Evolutionary conservation across 1,140 invertebrate species (phyloP), one percentile per base, ranked within the genome.

Genomic region (Dendrolimus kikuchii): DNA sequence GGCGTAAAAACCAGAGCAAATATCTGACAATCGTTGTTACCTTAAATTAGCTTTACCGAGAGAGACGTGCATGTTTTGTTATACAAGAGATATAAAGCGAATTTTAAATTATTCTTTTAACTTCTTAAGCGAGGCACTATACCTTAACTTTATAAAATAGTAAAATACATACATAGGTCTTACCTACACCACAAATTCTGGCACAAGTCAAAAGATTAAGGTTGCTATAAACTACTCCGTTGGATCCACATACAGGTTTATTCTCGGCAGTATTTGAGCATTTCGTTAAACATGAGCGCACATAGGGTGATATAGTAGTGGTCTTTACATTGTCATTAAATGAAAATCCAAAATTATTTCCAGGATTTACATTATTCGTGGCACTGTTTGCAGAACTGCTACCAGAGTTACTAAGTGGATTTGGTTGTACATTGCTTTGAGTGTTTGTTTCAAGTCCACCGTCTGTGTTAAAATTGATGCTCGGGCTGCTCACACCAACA

Each of bases 181-280:
- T 59, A 80, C 77, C 69, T 41, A 68, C 44, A 4, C 92, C 91
- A 71, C 92, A 93, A 5, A 44, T 46, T 43, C 64, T 70, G 0
- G 91, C 90, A 64, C 92, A 93, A n/a, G 74, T 63, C 4, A 93
- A 74, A 55, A 68, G 81, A 47, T 90, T 89, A 37, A 79, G 74
- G 71, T 93, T 94, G 3, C 65, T 62, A 63, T 94, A 94, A 0
- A 88, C 86, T 5, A 88, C 71, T 7, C 85, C 81, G 61, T 94
- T 89, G 5, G 88, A 80, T 3, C 92, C 92, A 67, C 93, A 94
- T 5, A 94, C 89, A 37, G 93, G 93, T 77, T 90, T 91, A 60
- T 92, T 93, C 60, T 92, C 88, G 0, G 74, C 57, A 2, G 92
- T 91, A 0, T 74, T 76, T 47, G 86, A 76, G 55, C 89, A 90